Evolutionary conservation across 2,797 vertebrate genomes (phyloP), one percentile per base, ranked within the genome.

Genomic region (Sternarchorhynchus goeldii): DNA sequence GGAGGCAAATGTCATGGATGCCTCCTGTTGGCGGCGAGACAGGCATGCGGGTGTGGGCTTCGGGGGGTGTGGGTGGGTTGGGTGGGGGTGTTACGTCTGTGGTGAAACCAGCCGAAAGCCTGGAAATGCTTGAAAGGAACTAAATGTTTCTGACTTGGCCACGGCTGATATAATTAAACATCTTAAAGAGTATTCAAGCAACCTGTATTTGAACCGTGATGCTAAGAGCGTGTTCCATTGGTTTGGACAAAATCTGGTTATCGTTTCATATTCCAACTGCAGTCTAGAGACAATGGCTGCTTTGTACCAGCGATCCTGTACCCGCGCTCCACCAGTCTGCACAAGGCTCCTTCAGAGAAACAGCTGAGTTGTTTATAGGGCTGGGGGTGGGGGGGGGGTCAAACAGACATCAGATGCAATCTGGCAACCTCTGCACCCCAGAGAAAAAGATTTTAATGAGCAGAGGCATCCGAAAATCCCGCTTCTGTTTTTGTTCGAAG

Each of bases 361-460:
- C 32, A 36, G 57, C 63, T 55, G 50, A 32, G 62, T 53, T 74
- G 58, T 80, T 80, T 75, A 81, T 76, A 20, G 59, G 18, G 68
- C 75, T 31, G 39, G 67, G 41, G 41, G 41, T 45, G 75, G 25
- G 39, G 70, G 73, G 73, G 68, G 75, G 80, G 34, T 78, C 71
- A 82, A 80, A 77, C 50, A 20, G 12, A 72, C 76, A 79, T 84
- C 74, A 82, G 79, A 80, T 63, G 16, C 64, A 62, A 77, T 72
- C 57, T 58, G 57, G 55, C 39, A 66, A 67, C 34, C 66, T 67
- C 32, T 45, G 39, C 57, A 18, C 45, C 66, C 66, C 60, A 20
- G 57, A 70, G 67, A 77, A 62, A 17, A 20, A 55, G 76, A 71
- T 72, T 84, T 77, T 84, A 82, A 84, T 76, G 76, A 75, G 72